These are phyloP conservation scores for Ardeotis arabs DNA, from an alignment of 2,113 vertebrate species.

Conservation along the genomic window DNA sequence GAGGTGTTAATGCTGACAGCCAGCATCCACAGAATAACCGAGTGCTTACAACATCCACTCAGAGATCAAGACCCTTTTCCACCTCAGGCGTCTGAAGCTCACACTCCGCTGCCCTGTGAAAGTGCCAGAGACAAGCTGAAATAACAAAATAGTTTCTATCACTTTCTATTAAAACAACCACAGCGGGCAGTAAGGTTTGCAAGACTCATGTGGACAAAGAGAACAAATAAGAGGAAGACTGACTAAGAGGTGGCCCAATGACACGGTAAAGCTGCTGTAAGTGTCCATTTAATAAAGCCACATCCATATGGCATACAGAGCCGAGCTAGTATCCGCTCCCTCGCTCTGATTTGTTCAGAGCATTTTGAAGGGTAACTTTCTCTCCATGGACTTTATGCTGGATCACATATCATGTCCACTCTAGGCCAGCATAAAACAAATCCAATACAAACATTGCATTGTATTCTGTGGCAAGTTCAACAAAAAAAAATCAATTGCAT, in stretches of 20 bases:
- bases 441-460: slow-evolving; percentile 19
- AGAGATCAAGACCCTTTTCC: background rate
- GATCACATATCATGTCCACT: background rate
- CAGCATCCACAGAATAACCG: background rate
- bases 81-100: background rate
- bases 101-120: background rate
- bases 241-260: background rate
- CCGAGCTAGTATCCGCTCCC: background rate
- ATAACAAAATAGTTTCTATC: background rate
- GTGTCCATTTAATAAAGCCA: background rate
- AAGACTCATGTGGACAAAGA: background rate
- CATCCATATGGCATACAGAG: background rate
- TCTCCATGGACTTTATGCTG: background rate
- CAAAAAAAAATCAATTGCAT: background rate
- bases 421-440: background rate
- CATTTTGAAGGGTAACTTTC: background rate
- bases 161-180: background rate
- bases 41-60: background rate
- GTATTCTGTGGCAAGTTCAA: background rate
- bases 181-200: background rate
- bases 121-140: background rate
- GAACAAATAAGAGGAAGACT: background rate
- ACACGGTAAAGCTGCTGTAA: background rate
- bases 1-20: slow-evolving; percentile 16
- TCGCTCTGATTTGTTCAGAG: background rate